These are phyloP conservation scores for Pseudolycoriella hygida DNA, from an alignment of 2,888 invertebrate species.

Conservation along the genomic window DNA sequence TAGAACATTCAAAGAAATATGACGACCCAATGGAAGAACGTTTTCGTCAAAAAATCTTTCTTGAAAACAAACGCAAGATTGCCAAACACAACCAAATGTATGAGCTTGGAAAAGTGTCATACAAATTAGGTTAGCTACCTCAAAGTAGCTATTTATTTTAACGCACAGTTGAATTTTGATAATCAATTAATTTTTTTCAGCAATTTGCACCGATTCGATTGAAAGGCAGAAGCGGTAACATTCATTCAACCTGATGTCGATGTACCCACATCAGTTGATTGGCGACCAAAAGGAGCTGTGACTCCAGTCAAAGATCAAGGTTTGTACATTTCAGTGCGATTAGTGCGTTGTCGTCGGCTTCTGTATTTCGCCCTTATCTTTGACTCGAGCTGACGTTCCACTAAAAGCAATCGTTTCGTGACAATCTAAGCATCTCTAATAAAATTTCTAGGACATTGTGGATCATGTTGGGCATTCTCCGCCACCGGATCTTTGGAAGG, in stretches of 20 bases:
- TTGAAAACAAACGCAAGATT: conserved; percentile 72
- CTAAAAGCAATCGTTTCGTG: too few relatives aligned
- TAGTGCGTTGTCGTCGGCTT: too few relatives aligned
- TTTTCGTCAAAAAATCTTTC: conserved; percentile 74
- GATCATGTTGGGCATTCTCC: conserved; percentile 78
- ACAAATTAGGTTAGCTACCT: conserved; percentile 43
- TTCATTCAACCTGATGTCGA: conserved; percentile 37
- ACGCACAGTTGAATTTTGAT: too few relatives aligned
- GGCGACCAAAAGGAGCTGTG: conserved; percentile 71
- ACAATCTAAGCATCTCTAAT: too few relatives aligned
- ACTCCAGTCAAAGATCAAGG: conserved; percentile 82
- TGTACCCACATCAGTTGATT: conserved; percentile 59
- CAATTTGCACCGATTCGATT: too few relatives aligned
- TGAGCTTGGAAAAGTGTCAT: conserved; percentile 45
- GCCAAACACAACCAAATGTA: conserved; percentile 67
- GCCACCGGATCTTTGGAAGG: conserved; percentile 62
- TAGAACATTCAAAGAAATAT: not conserved
- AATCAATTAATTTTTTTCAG: too few relatives aligned
- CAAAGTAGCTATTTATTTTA: too few relatives aligned
- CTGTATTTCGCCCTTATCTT: too few relatives aligned
- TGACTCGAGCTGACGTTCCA: too few relatives aligned
- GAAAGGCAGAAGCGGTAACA: conserved; percentile 5
- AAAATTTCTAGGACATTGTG: conserved; percentile 31
- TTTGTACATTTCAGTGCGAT: too few relatives aligned
- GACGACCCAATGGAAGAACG: conserved; percentile 43